phyloP scores from a whole-genome alignment of 2,888 invertebrate genomes.

The Trissolcus japonicus region DNA sequence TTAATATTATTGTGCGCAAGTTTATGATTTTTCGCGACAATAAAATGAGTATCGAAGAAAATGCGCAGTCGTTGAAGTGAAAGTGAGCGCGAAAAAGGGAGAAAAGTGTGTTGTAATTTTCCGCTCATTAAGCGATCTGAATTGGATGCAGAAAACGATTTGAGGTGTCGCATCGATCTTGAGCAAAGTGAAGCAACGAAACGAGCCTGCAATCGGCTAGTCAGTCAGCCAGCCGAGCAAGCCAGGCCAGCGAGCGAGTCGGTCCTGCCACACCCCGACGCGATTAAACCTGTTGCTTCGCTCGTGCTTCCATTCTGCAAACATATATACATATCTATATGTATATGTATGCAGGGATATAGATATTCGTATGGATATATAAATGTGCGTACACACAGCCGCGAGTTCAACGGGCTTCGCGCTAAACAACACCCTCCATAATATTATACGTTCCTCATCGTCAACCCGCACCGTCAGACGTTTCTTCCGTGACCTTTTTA shows the following conservation, averaged over 20 bases:
- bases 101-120: slow-evolving; percentile 54
- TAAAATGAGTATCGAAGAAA: not conserved
- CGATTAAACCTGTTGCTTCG: slow-evolving; percentile 74
- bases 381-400: slow-evolving; percentile 32
- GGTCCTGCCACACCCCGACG: slow-evolving; percentile 72
- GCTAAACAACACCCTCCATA: no score
- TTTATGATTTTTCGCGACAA: not conserved
- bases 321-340: slow-evolving; percentile 47
- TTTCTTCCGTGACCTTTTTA: no score
- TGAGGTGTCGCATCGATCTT: slow-evolving; percentile 64
- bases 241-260: slow-evolving; percentile 61
- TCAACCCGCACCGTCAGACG: no score
- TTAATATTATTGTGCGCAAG: no score
- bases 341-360: slow-evolving; percentile 4
- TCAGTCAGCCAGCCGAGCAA: slow-evolving; percentile 55
- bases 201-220: slow-evolving; percentile 59
- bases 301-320: slow-evolving; percentile 61
- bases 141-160: slow-evolving; percentile 47
- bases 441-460: no score
- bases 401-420: no score
- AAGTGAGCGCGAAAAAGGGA: slow-evolving; percentile 33
- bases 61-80: slow-evolving; percentile 7
- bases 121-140: slow-evolving; percentile 41
- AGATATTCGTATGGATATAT: slow-evolving; percentile 9
- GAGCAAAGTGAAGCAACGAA: slow-evolving; percentile 61